Evolutionary conservation across 2,888 invertebrate genomes (phyloP).

Genomic region (Clostera curtula): DNA sequence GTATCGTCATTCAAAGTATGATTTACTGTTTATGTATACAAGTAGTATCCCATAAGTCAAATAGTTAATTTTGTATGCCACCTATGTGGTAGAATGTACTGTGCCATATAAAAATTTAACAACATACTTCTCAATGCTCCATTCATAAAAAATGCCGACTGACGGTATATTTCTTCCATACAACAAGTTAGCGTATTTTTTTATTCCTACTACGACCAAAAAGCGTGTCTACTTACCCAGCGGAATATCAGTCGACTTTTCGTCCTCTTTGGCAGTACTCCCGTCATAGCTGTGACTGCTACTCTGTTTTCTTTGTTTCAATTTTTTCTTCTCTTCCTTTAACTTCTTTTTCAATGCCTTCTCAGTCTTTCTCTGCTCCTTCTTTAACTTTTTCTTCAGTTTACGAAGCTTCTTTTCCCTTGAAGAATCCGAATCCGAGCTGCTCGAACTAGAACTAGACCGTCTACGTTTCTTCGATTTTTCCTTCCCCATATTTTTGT

Average conservation of each 20-base stretch:
- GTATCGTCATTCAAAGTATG: too few species aligned
- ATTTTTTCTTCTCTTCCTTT: slow-evolving; percentile 58
- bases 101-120: too few species aligned
- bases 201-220: too few species aligned
- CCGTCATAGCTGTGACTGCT: slow-evolving; percentile 32
- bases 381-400: slow-evolving; percentile 71
- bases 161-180: too few species aligned
- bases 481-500: slow-evolving; percentile 65
- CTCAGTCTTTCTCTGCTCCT: slow-evolving; percentile 69
- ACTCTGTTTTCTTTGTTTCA: slow-evolving; percentile 38
- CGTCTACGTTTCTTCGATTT: slow-evolving; percentile 55
- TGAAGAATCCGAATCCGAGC: slow-evolving; percentile 58
- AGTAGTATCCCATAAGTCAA: too few species aligned
- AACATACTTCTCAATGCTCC: too few species aligned
- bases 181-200: too few species aligned
- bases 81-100: too few species aligned
- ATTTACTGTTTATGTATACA: too few species aligned
- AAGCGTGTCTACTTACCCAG: slow-evolving; percentile 34
- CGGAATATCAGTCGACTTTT: slow-evolving; percentile 54
- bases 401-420: slow-evolving; percentile 70
- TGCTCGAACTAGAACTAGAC: slow-evolving; percentile 55
- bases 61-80: too few species aligned
- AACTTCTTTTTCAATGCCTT: slow-evolving; percentile 70
- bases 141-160: too few species aligned
- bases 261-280: slow-evolving; percentile 25